Percentiles rank a stretch among this genome's conserved stretches.
phyloP scores from a whole-genome alignment of 2,113 vertebrate species.

The Cochlearius cochlearius region DNA sequence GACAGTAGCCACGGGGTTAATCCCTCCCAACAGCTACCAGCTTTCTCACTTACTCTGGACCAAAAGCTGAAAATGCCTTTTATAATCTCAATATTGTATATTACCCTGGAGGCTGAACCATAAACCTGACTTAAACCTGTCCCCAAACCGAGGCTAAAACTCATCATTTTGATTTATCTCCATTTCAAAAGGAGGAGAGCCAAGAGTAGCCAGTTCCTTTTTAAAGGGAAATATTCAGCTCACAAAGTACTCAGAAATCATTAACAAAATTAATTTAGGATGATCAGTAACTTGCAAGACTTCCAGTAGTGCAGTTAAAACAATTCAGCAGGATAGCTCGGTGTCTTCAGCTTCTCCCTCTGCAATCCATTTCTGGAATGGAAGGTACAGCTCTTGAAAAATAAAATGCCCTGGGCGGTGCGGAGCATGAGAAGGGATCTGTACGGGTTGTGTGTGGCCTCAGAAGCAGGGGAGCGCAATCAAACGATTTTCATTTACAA shows the following conservation, averaged over 20 bases:
- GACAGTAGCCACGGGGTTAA: neutral
- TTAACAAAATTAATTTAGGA: neutral
- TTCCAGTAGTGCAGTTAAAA: neutral
- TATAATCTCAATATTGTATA: neutral
- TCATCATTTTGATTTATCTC: neutral
- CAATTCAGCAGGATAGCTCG: neutral
- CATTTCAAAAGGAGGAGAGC: neutral
- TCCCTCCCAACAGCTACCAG: neutral
- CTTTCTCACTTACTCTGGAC: neutral
- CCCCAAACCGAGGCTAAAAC: neutral
- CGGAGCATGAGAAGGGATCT: neutral
- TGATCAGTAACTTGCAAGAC: neutral
- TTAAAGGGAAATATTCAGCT: neutral
- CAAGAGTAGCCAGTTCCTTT: neutral
- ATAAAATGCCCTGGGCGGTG: neutral
- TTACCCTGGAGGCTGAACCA: neutral
- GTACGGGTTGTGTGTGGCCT: neutral
- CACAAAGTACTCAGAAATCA: neutral
- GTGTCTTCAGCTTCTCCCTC: neutral
- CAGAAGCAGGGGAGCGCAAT: neutral
- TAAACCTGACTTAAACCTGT: neutral
- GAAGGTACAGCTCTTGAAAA: neutral
- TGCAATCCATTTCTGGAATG: neutral
- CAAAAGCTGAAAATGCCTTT: neutral
- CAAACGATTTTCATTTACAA: neutral